These are phyloP conservation scores for Pediacus dermestoides DNA, from an alignment of 2,888 invertebrate genomes.

Conservation along the genomic window DNA sequence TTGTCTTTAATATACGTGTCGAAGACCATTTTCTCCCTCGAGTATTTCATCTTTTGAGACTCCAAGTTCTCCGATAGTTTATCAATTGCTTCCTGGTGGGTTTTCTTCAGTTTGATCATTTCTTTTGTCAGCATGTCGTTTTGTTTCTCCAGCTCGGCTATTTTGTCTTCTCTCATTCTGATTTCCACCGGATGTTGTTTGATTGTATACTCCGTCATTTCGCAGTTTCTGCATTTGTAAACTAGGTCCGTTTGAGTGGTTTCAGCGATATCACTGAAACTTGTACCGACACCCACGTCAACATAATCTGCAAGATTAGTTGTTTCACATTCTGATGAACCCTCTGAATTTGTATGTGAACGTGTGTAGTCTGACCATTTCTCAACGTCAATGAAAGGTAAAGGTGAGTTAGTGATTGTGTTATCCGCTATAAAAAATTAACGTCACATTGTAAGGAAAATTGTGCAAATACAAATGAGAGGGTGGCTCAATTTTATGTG, in stretches of 20 bases:
- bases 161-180: constrained; percentile 20
- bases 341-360: not conserved
- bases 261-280: constrained; percentile 17
- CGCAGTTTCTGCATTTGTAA: constrained; percentile 23
- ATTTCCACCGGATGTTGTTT: constrained; percentile 19
- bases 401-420: too few relatives aligned
- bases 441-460: too few relatives aligned
- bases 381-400: constrained; percentile 29
- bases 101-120: constrained; percentile 52
- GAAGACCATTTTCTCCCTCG: constrained; percentile 57
- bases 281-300: constrained; percentile 29
- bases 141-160: constrained; percentile 53
- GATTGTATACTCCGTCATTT: too few relatives aligned
- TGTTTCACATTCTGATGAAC: too few relatives aligned
- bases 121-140: constrained; percentile 25
- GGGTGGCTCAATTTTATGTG: too few relatives aligned
- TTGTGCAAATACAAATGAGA: too few relatives aligned
- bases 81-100: constrained; percentile 63
- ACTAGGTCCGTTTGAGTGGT: constrained; percentile 5
- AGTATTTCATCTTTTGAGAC: constrained; percentile 58
- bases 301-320: not conserved
- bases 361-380: constrained; percentile 23
- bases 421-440: too few relatives aligned
- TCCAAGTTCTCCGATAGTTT: constrained; percentile 61
- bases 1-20: constrained; percentile 61